These are phyloP conservation scores for Maccullochella peelii DNA, from an alignment of 2,113 vertebrate species.

Conservation along the genomic window DNA sequence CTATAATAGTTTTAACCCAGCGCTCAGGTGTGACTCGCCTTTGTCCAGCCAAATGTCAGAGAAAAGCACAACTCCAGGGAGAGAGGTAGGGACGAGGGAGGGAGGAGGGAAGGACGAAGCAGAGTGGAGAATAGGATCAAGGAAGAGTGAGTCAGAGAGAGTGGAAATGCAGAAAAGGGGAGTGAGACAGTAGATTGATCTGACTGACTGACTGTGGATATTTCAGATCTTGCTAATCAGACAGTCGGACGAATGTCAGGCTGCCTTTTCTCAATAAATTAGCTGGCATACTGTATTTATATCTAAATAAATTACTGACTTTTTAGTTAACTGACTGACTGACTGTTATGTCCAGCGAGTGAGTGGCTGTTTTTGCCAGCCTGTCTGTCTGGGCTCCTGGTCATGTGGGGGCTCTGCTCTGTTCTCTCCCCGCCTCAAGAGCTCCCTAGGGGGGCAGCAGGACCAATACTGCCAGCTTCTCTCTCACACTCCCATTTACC, in stretches of 20 bases:
- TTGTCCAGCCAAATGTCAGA: conserved; percentile 88
- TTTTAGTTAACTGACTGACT: conserved; percentile 4
- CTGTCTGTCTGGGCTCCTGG: conserved; percentile 50
- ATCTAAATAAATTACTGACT: not conserved
- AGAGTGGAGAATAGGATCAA: conserved; percentile 38
- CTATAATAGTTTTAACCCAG: conserved; percentile 87
- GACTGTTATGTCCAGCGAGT: not conserved
- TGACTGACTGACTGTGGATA: not conserved
- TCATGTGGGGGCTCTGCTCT: conserved; percentile 70
- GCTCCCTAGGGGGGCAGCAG: conserved; percentile 85
- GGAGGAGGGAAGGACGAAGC: conserved; percentile 29
- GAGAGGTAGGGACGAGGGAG: conserved; percentile 37
- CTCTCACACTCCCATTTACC: conserved; percentile 95
- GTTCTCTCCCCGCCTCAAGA: conserved; percentile 79
- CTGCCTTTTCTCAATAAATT: not conserved
- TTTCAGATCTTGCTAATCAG: not conserved
- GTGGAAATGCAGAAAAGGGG: conserved; percentile 15
- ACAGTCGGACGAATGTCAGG: not conserved
- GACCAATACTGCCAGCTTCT: conserved; percentile 96
- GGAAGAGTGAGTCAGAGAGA: conserved; percentile 33
- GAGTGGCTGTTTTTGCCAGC: conserved; percentile 45
- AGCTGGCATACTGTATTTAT: not conserved
- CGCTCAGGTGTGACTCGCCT: conserved; percentile 84
- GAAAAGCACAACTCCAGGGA: conserved; percentile 82
- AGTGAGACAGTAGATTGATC: not conserved